Conservation (phyloP, 2,888 invertebrate species). For the Stomorhina lunata region DNA sequence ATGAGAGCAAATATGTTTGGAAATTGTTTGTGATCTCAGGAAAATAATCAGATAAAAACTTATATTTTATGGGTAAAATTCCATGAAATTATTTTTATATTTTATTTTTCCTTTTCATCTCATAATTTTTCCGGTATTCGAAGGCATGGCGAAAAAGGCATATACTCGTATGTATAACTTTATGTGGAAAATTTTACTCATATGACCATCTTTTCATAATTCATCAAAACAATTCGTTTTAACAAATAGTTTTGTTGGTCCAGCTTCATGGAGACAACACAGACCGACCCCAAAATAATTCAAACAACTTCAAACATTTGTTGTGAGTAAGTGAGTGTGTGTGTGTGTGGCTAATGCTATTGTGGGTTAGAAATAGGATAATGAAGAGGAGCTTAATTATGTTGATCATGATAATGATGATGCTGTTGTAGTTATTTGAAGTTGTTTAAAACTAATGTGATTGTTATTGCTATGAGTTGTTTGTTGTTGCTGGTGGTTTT, state of each 20-base stretch:
- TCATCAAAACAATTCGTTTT: slow-evolving; percentile 47
- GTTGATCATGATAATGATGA: neutral
- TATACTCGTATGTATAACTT: too few relatives aligned
- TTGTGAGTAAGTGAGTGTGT: neutral
- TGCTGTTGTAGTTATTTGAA: slow-evolving; percentile 24
- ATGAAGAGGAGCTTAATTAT: slow-evolving; percentile 18
- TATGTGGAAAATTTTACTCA: slow-evolving; percentile 15
- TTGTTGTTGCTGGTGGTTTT: slow-evolving; percentile 39
- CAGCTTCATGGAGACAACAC: neutral
- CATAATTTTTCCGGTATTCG: slow-evolving; percentile 52
- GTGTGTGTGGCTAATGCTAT: slow-evolving; percentile 33
- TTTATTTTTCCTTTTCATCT: slow-evolving; percentile 29
- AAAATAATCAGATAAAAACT: slow-evolving; percentile 52
- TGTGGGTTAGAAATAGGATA: slow-evolving; percentile 40
- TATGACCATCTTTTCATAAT: slow-evolving; percentile 41
- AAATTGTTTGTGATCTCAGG: slow-evolving; percentile 37
- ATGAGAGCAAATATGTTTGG: neutral
- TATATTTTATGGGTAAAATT: slow-evolving; percentile 53
- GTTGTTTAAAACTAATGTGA: slow-evolving; percentile 50
- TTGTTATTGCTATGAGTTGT: slow-evolving; percentile 29
- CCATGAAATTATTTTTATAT: slow-evolving; percentile 53
- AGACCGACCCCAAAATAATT: neutral
- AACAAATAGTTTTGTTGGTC: slow-evolving; percentile 44
- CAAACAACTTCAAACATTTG: too few relatives aligned
- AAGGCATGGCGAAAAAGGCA: slow-evolving; percentile 40